These are phyloP conservation scores for Crocallis elinguaria DNA, from an alignment of 2,888 invertebrate genomes.

Conservation along the genomic window DNA sequence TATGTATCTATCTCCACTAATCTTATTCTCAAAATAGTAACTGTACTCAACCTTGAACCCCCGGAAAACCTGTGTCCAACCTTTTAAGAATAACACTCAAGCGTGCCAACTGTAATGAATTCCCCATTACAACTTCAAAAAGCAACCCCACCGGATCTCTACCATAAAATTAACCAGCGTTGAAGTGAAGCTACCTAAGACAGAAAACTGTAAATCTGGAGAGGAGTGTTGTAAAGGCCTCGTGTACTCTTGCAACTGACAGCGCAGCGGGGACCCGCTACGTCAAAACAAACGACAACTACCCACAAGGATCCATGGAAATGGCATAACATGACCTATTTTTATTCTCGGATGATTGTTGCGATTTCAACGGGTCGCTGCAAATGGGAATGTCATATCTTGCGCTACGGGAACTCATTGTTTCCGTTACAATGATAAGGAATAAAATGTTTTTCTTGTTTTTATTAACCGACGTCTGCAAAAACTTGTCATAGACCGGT, in stretches of 20 bases:
- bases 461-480: neutral
- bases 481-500: neutral
- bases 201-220: constrained; percentile 50
- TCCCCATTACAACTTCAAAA: constrained; percentile 1
- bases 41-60: too few relatives aligned
- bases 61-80: too few relatives aligned
- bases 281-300: constrained; percentile 4
- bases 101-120: constrained; percentile 1
- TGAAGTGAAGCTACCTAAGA: constrained; percentile 59
- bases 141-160: constrained; percentile 5
- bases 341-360: constrained; percentile 48
- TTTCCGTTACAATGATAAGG: constrained; percentile 2
- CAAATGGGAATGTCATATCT: constrained; percentile 27
- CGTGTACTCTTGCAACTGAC: constrained; percentile 32
- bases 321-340: constrained; percentile 48
- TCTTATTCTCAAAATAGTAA: too few relatives aligned
- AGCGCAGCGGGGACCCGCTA: constrained; percentile 42
- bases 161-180: constrained; percentile 23
- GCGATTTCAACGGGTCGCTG: constrained; percentile 45
- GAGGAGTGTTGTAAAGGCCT: constrained; percentile 51
- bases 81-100: neutral
- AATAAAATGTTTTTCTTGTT: neutral
- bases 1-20: too few relatives aligned
- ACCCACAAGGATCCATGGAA: constrained; percentile 42
- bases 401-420: constrained; percentile 22